These are phyloP conservation scores for Antigone vipio DNA, from an alignment of 2,113 vertebrate genomes.

Conservation along the genomic window DNA sequence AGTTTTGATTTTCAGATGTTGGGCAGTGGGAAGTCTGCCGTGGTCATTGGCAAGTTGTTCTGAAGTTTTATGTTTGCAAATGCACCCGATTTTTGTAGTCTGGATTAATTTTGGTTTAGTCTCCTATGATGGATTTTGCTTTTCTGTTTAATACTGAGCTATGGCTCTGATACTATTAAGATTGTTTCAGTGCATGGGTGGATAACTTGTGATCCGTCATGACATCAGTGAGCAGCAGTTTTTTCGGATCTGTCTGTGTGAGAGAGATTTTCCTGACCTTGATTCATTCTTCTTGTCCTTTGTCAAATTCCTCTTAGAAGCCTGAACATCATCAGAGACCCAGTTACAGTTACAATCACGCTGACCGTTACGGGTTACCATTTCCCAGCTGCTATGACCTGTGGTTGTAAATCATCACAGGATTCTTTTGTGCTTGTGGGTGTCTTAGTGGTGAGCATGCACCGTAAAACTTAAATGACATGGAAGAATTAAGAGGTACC, in stretches of 20 bases:
- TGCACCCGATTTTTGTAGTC: not conserved
- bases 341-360: fast-evolving
- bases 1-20: slow-evolving; percentile 18
- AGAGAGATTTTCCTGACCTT: not conserved
- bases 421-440: not conserved
- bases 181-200: not conserved
- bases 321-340: not conserved
- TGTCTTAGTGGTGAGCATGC: not conserved
- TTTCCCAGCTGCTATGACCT: not conserved
- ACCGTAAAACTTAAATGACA: not conserved
- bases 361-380: fast-evolving
- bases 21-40: not conserved
- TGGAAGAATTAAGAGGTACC: not conserved
- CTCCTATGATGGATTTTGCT: not conserved
- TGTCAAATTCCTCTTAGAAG: not conserved
- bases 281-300: not conserved
- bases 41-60: not conserved
- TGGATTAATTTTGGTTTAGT: not conserved
- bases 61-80: not conserved
- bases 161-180: not conserved
- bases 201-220: not conserved
- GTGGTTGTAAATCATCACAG: not conserved
- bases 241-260: not conserved
- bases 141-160: not conserved
- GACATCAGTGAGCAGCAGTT: not conserved